These are phyloP conservation scores for Phaedon cochleariae DNA, from an alignment of 2,888 invertebrate species.

Conservation along the genomic window DNA sequence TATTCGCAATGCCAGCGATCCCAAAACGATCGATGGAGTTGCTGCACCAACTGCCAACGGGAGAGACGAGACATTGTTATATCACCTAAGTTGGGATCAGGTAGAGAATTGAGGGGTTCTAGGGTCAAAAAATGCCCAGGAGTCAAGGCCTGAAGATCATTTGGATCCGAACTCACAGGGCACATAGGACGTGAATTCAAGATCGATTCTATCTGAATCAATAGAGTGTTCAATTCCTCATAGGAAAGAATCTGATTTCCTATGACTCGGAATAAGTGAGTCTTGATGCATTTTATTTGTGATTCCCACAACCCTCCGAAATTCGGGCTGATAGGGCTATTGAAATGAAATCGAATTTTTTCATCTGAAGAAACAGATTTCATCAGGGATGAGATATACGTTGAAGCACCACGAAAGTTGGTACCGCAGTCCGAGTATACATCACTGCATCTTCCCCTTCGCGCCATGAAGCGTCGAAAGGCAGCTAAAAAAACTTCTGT, in stretches of 20 bases:
- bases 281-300: not conserved
- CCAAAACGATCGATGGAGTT: slow-evolving; percentile 4
- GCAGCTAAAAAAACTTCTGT: not conserved
- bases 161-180: slow-evolving; percentile 1
- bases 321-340: not conserved
- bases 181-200: slow-evolving; percentile 32
- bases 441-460: not conserved
- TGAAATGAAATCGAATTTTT: not conserved
- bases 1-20: not conserved
- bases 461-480: not conserved
- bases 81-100: slow-evolving; percentile 10
- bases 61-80: not conserved
- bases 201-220: slow-evolving; percentile 25
- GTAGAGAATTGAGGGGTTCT: slow-evolving; percentile 1
- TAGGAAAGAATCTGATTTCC: slow-evolving; percentile 27
- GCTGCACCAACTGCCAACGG: slow-evolving; percentile 14
- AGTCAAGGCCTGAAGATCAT: not conserved
- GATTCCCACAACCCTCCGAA: not conserved
- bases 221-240: slow-evolving; percentile 28
- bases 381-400: not conserved
- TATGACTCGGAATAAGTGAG: slow-evolving; percentile 15
- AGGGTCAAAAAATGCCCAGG: slow-evolving; percentile 7
- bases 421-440: not conserved
- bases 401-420: not conserved
- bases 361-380: not conserved